These are phyloP conservation scores for Aleiodes leptofemur DNA, from an alignment of 2,888 invertebrate genomes.

Conservation along the genomic window DNA sequence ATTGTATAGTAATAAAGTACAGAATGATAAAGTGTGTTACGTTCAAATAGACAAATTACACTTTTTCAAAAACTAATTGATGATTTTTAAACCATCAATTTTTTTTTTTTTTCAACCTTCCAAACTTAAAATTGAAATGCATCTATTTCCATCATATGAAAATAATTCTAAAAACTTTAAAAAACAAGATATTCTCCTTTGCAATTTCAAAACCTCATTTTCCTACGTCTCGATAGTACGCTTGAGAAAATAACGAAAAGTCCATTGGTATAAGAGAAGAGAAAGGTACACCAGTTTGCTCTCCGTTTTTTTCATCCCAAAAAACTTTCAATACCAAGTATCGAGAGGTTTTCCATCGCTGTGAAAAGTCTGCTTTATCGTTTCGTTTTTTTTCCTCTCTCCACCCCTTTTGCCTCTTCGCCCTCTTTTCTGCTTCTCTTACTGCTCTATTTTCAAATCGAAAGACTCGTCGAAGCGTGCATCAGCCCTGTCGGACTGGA, in stretches of 20 bases:
- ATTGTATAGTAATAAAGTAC: too few relatives aligned
- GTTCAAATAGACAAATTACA: too few relatives aligned
- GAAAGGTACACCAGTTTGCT: slow-evolving; percentile 31
- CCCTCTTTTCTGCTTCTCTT: neutral
- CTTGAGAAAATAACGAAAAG: slow-evolving; percentile 41
- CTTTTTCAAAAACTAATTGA: too few relatives aligned
- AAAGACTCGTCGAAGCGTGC: slow-evolving; percentile 45
- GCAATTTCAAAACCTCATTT: slow-evolving; percentile 40
- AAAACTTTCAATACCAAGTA: slow-evolving; percentile 46
- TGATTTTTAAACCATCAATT: too few relatives aligned
- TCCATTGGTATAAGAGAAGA: slow-evolving; percentile 15
- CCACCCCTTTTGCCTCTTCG: neutral
- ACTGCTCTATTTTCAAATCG: slow-evolving; percentile 35
- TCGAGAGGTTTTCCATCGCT: slow-evolving; percentile 38
- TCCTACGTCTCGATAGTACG: slow-evolving; percentile 33
- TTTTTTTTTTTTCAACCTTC: too few relatives aligned
- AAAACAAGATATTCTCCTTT: slow-evolving; percentile 23
- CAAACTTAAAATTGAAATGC: slow-evolving; percentile 6
- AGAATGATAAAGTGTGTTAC: too few relatives aligned
- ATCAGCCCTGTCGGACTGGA: slow-evolving; percentile 39
- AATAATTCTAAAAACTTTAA: slow-evolving; percentile 21
- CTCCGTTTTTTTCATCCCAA: slow-evolving; percentile 32
- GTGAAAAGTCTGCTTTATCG: slow-evolving; percentile 35
- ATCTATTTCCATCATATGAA: neutral
- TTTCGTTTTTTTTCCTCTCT: slow-evolving; percentile 18